Evolutionary conservation across 2,888 invertebrate genomes (phyloP), one percentile per base, ranked within the genome.

Genomic region (Helleia helle): DNA sequence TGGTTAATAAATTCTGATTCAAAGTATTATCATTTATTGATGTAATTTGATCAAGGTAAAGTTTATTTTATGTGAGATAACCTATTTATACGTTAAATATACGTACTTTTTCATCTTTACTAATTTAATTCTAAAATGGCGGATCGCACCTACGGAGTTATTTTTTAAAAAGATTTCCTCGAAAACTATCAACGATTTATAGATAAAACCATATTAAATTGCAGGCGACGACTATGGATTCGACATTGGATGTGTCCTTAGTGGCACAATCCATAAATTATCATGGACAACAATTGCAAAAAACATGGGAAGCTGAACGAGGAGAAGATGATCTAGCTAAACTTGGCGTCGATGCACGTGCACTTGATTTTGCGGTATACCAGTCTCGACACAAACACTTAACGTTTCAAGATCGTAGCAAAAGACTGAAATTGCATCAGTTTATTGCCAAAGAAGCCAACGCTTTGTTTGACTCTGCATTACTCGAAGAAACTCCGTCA

Each of bases 401-500:
- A 27, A 91, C 92, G 40, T 94, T 94, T 70, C 92, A 93, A 71
- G 94, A 94, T 70, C 88, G 94, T 46, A 91, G 92, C 0, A 94
- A 94, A 66, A 87, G 94, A 13, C 72, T 94, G 40, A 94, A 94
- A 64, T 81, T 96, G 28, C 94, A 95, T 62, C 93, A 94, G 62
- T 96, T 96, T 72, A 89, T 96, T 56, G 92, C 93, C 6, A 93
- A 93, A 59, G 95, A 95, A 73, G 93, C 95, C 1, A 88, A 88
- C 60, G 86, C 91, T 37, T 83, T 96, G 49, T 96, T 93, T 66
- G 90, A 87, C 66, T 66, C 72, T 48, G 86, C 73, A 22, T 64
- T 81, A 24, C 65, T 65, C 58, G 86, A 87, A 47, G 85, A 86
- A 50, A 60, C 74, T 12, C 84, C 87, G 18, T 70, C 79, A 3